A percentile compares a stretch with the other conserved stretches of the same genome.
These are phyloP conservation scores for Balanococcus diminutus DNA, from an alignment of 2,888 invertebrate species.

Conservation along the genomic window DNA sequence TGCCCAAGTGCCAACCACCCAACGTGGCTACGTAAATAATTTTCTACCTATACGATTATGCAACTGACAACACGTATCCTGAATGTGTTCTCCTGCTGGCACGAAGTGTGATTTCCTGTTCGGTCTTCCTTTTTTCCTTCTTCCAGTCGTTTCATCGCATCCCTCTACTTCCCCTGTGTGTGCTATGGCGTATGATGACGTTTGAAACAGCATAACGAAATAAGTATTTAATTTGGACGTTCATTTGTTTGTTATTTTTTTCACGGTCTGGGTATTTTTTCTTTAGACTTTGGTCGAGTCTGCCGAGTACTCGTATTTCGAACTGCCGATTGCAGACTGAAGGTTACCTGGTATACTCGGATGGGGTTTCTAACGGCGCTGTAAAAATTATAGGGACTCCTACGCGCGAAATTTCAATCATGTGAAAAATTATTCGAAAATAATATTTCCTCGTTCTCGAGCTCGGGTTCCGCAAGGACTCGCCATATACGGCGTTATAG, in stretches of 20 bases:
- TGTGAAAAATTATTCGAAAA: background rate
- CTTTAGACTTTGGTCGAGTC: background rate
- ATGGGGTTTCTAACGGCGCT: background rate
- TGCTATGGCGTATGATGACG: too few relatives aligned
- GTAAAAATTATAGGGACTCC: background rate
- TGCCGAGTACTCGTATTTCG: background rate
- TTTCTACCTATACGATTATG: constrained; percentile 8
- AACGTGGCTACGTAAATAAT: background rate
- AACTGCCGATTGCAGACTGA: too few relatives aligned
- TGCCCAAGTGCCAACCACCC: background rate
- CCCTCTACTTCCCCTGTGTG: background rate
- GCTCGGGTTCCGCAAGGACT: background rate
- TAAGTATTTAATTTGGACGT: background rate
- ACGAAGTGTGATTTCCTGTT: constrained; percentile 45
- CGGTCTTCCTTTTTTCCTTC: constrained; percentile 16
- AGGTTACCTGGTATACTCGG: too few relatives aligned
- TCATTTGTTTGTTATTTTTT: background rate
- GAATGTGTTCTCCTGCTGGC: background rate
- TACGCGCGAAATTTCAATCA: constrained; percentile 7
- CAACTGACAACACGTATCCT: constrained; percentile 38
- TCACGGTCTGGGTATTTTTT: background rate
- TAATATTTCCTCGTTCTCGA: background rate
- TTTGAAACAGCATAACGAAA: too few relatives aligned
- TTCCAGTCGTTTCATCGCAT: background rate
- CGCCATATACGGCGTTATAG: background rate